Percentiles rank a stretch among this genome's conserved stretches.
Conservation (phyloP, 2,113 vertebrate genomes). For the Entosphenus tridentatus region DNA sequence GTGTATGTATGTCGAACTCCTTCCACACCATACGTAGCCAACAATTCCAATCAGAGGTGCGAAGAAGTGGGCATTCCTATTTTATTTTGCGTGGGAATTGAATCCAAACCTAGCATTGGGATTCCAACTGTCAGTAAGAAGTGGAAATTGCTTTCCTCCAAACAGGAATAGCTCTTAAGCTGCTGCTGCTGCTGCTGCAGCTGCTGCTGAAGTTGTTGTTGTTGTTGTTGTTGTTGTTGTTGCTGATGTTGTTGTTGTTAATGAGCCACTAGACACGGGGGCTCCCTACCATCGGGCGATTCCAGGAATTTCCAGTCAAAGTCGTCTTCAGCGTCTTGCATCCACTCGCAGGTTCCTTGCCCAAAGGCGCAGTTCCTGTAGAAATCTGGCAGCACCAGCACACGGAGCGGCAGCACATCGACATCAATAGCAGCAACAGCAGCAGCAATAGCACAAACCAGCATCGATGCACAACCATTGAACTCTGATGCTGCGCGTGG, state of each 20-base stretch:
- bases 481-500: no score
- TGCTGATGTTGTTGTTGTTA: slow-evolving; percentile 8
- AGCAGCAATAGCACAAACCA: no score
- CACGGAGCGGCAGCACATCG: background rate
- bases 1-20: background rate
- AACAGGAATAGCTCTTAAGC: background rate
- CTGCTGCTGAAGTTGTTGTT: slow-evolving; percentile 9
- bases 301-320: slow-evolving; percentile 68
- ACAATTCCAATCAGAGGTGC: background rate
- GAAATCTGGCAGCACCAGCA: slow-evolving; percentile 23
- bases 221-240: slow-evolving; percentile 11
- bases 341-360: slow-evolving; percentile 56
- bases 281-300: slow-evolving; percentile 35
- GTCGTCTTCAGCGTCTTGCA: slow-evolving; percentile 55
- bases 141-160: slow-evolving; percentile 12
- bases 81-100: background rate
- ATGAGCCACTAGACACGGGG: slow-evolving; percentile 13
- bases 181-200: slow-evolving; percentile 10
- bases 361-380: slow-evolving; percentile 68
- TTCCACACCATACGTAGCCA: background rate
- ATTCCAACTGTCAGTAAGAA: slow-evolving; percentile 15
- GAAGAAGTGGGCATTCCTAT: background rate
- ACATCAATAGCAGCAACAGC: slow-evolving; percentile 4
- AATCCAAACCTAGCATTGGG: slow-evolving; percentile 26
- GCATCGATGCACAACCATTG: no score